Evolutionary conservation across 2,113 vertebrate genomes (phyloP), one percentile per base, ranked within the genome.

Genomic region (Saimiri boliviensis): DNA sequence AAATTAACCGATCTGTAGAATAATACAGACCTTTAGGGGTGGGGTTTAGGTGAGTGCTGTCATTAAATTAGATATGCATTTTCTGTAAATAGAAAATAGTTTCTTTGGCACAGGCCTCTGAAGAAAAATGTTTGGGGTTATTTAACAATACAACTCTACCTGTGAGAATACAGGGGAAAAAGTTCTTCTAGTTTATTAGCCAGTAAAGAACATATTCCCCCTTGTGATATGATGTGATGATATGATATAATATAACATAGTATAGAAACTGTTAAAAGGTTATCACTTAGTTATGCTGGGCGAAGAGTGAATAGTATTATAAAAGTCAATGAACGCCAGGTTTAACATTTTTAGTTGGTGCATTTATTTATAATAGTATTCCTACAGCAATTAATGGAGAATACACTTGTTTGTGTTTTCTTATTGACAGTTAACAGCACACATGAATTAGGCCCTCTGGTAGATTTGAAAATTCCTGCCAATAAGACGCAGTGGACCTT

Each of bases 401-500:
- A 56, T 88, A 32, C 4, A 8, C 77, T 95, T 85, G 16, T 80
- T n/a, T 88, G 9, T 97, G 89, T 25, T 86, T 97, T 96, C 20
- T 96, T 60, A 74, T 93, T 97, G 97, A 98, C 98, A 99, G 99
- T 99, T 98, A 99, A 99, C 98, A 99, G 98, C 98, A 99, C 99
- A 82, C 99, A 99, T 98, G 99, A 99, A 97, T 98, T 99, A 97
- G 99, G 99, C 94, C 99, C 98, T 83, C 97, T 99, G 98, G 98
- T 99, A 97, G 99, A 99, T 98, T 97, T 99, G 98, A 98, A 98
- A 97, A 99, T 99, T 98, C 98, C 99, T 71, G 99, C 99, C 98
- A 99, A 99, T 47, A 99, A 99, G 98, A 99, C 99, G 97, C 99
- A 98, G 93, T 98, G 99, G 98, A 99, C 99, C 98, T 98, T 99